phyloP scores from a whole-genome alignment of 2,888 invertebrate species.

The Ecliptopera silaceata region DNA sequence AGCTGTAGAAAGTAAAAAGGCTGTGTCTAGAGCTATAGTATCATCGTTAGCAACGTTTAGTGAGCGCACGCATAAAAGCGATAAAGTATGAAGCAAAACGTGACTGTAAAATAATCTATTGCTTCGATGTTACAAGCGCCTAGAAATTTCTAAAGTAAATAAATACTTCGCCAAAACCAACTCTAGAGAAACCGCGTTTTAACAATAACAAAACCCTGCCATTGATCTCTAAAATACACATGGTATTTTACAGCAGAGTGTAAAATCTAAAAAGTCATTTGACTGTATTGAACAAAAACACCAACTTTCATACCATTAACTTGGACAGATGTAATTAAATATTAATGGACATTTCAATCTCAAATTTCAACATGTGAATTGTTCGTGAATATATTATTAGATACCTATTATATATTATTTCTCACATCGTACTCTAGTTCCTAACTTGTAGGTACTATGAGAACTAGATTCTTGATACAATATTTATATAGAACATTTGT shows the following conservation, averaged over 20 bases:
- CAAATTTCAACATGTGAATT: too few species aligned
- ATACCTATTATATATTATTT: too few species aligned
- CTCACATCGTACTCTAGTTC: too few species aligned
- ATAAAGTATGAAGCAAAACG: slow-evolving; percentile 9
- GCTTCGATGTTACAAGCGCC: not conserved
- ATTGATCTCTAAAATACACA: not conserved
- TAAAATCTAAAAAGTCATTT: not conserved
- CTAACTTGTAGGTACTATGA: too few species aligned
- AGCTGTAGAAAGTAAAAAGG: not conserved
- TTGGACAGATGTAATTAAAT: too few species aligned
- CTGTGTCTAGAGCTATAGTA: not conserved
- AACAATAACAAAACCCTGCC: not conserved
- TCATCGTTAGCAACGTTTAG: slow-evolving; percentile 1
- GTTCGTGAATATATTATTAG: too few species aligned
- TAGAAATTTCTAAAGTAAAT: not conserved
- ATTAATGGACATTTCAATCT: too few species aligned
- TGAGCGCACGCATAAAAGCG: slow-evolving; percentile 5
- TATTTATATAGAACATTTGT: too few species aligned
- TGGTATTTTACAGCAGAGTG: too few species aligned
- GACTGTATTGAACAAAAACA: not conserved
- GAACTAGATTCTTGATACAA: too few species aligned
- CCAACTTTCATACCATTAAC: too few species aligned
- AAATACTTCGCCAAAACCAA: not conserved
- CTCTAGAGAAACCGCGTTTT: not conserved
- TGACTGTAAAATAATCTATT: slow-evolving; percentile 9